Evolutionary conservation across 2,797 vertebrate species (phyloP), one percentile per base, ranked within the genome.

Genomic region (Poeciliopsis presidionis): DNA sequence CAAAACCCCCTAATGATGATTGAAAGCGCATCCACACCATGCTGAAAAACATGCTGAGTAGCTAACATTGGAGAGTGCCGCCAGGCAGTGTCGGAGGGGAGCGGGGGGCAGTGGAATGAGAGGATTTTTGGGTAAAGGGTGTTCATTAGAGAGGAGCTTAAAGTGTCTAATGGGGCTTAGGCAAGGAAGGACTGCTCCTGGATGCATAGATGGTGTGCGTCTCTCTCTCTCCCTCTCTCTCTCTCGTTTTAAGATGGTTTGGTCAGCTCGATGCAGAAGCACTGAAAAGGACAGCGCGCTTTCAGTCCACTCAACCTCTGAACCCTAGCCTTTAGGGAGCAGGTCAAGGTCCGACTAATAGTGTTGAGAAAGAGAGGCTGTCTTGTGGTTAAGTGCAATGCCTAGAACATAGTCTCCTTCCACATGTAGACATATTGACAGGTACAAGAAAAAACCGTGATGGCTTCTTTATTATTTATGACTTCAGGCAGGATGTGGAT

Each of bases 31-130:
- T 96, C 96, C 95, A 93, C 90, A 91, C 92, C 86, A 90, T 73
- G 89, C 94, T 96, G 91, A 96, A 70, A 96, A 95, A 96, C 96
- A 93, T 94, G 94, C 96, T 95, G 96, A 96, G 93, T 96, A 87
- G 92, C 94, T 95, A 95, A 95, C 90, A 90, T 93, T 90, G 93
- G 87, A 91, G 84, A 88, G 92, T 90, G 91, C 93, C 90, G 89
- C 91, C 90, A 94, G 92, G 91, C 91, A 92, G 87, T 89, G 93
- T 87, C 84, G 88, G 90, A 74, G 41, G 16, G 43, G 76, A 53
- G 81, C 80, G 82, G 80, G 77, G 87, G 61, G 61, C 57, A 61
- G 73, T 69, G 80, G 91, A 87, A 69, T 43, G 41, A 45, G 88
- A 84, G 77, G 81, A 84, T 86, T 61, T 76, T 75, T 71, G 59